Percentiles rank a stretch among this genome's conserved stretches.
Evolutionary conservation across 1,140 invertebrate genomes (phyloP).

Genomic region (Anastatus disparis): DNA sequence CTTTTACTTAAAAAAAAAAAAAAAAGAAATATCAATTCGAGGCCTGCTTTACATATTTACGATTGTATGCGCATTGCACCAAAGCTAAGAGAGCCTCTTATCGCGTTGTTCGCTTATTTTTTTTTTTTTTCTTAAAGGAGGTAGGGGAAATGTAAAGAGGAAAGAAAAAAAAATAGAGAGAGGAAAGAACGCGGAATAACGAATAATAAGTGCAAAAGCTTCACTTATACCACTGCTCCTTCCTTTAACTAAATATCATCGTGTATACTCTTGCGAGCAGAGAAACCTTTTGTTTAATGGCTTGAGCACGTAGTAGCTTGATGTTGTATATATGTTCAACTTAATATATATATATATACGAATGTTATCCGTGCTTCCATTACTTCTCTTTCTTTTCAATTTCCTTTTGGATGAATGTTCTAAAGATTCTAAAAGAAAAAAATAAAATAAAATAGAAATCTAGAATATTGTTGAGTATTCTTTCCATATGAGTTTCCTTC

Average conservation of each 20-base stretch:
- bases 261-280: no score
- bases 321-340: constrained; percentile 31
- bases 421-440: no score
- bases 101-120: constrained; percentile 27
- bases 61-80: no score
- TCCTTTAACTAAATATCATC: no score
- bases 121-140: neutral
- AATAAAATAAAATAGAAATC: no score
- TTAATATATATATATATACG: no score
- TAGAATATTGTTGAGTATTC: no score
- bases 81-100: no score
- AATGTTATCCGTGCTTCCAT: constrained; percentile 38
- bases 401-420: constrained; percentile 26
- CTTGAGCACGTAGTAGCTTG: constrained; percentile 30
- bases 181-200: constrained; percentile 29
- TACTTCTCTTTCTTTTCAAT: constrained; percentile 28
- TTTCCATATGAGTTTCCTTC: no score
- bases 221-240: neutral
- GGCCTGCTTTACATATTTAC: constrained; percentile 41
- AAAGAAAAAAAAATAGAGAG: neutral
- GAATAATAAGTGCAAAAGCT: constrained; percentile 28
- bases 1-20: no score
- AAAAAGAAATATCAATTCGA: constrained; percentile 39
- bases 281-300: constrained; percentile 31
- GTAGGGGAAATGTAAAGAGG: neutral